Evolutionary conservation across 2,113 vertebrate species (phyloP).

Genomic region (Puffinus mauretanicus): DNA sequence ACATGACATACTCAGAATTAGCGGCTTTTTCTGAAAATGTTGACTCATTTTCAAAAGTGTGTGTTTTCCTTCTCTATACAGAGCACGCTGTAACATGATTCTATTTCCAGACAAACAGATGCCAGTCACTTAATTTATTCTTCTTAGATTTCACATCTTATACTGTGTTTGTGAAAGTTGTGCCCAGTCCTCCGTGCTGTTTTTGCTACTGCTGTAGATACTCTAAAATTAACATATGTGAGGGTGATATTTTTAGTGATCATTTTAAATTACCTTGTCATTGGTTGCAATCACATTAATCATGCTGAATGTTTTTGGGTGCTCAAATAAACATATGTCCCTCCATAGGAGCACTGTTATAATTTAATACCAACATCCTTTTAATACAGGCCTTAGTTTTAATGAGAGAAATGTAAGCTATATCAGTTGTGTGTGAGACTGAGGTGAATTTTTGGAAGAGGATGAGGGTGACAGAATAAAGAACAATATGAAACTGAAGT

Average conservation of each 20-base stretch:
- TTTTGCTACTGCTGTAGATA: constrained; percentile 38
- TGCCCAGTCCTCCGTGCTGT: constrained; percentile 19
- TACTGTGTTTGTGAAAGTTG: constrained; percentile 42
- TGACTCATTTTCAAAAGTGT: constrained; percentile 34
- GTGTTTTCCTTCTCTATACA: constrained; percentile 15
- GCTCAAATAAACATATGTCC: not conserved
- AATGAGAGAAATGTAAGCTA: not conserved
- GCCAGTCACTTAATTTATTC: constrained; percentile 55
- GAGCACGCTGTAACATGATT: constrained; percentile 24
- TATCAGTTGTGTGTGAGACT: not conserved
- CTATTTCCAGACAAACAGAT: constrained; percentile 59
- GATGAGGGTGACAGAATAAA: not conserved
- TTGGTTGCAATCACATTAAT: constrained; percentile 25
- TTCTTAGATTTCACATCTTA: constrained; percentile 48
- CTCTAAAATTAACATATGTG: constrained; percentile 43
- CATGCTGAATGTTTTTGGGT: not conserved
- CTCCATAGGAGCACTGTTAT: not conserved
- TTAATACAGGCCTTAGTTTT: not conserved
- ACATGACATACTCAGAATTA: not conserved
- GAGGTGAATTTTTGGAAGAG: not conserved
- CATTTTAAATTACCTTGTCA: not conserved
- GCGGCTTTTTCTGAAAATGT: not conserved
- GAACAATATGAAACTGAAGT: not conserved
- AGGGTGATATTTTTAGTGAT: constrained; percentile 23
- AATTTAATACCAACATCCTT: not conserved